These are phyloP conservation scores for Orycteropus afer DNA, from an alignment of 2,113 vertebrate genomes.

Conservation along the genomic window DNA sequence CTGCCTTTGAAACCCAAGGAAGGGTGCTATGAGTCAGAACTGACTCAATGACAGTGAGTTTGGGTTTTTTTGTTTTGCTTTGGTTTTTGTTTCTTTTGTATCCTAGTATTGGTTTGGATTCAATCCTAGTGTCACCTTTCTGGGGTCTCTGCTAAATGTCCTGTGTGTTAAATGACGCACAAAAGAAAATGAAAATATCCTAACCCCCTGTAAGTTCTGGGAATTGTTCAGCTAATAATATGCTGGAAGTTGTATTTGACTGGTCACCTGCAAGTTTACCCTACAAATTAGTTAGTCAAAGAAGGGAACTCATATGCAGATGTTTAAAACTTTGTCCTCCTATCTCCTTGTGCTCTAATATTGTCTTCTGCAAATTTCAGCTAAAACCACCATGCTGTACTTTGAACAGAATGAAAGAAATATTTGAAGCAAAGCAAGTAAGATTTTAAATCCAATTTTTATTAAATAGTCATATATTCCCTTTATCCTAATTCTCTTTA, in stretches of 20 bases:
- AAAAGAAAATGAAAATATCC: neutral
- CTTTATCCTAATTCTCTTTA: slow-evolving; percentile 7
- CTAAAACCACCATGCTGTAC: neutral
- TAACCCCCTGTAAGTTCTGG: neutral
- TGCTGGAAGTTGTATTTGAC: neutral
- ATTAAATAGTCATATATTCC: neutral
- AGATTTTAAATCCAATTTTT: neutral
- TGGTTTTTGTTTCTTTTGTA: too few relatives aligned
- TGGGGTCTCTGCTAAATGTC: neutral
- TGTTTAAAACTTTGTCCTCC: neutral
- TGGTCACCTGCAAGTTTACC: neutral
- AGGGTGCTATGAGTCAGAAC: too few relatives aligned
- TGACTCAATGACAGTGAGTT: too few relatives aligned
- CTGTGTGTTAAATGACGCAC: neutral
- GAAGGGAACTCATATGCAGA: neutral
- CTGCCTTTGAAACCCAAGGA: too few relatives aligned
- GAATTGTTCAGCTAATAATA: neutral
- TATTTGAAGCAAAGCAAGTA: slow-evolving; percentile 24
- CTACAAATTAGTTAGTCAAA: neutral
- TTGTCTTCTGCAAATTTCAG: too few relatives aligned
- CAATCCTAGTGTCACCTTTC: neutral
- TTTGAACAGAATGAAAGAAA: neutral
- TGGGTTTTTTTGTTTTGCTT: too few relatives aligned
- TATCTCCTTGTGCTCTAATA: too few relatives aligned
- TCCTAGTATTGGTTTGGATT: too few relatives aligned